phyloP scores from a whole-genome alignment of 2,888 invertebrate genomes.

The Pterostichus madidus region DNA sequence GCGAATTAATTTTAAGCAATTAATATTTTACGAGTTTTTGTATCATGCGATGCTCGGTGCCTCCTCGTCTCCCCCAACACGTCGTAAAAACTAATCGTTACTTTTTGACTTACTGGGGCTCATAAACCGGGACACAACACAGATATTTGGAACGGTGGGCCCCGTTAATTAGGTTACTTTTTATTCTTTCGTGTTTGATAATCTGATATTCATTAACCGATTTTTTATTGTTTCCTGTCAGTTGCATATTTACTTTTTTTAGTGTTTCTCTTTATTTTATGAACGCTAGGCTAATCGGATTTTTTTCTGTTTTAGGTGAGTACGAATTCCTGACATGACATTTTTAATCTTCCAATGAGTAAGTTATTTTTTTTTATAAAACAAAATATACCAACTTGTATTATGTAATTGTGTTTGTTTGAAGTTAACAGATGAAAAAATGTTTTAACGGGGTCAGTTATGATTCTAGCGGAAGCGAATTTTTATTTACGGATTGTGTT shows the following conservation, averaged over 20 bases:
- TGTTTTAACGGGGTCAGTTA: conserved; percentile 1
- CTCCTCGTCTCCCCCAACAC: not conserved
- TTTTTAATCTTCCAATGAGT: not conserved
- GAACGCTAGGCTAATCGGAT: not conserved
- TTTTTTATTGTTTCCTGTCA: conserved; percentile 52
- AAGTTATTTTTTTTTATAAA: not conserved
- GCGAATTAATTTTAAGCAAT: conserved; percentile 62
- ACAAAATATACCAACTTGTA: too few species aligned
- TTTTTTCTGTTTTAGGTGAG: conserved; percentile 56
- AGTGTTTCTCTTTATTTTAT: conserved; percentile 32
- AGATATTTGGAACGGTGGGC: conserved; percentile 21
- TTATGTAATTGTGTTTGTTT: not conserved
- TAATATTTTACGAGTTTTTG: conserved; percentile 64
- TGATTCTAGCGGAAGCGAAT: conserved; percentile 26
- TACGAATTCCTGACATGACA: conserved; percentile 4
- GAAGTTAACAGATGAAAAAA: conserved; percentile 22
- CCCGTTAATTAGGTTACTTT: conserved; percentile 53
- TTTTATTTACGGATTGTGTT: conserved; percentile 34
- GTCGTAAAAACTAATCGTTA: conserved; percentile 61
- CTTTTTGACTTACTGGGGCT: conserved; percentile 56
- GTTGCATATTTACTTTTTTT: conserved; percentile 45
- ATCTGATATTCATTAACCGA: conserved; percentile 55
- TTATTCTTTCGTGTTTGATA: conserved; percentile 53
- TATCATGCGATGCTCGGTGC: conserved; percentile 22
- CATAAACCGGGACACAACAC: conserved; percentile 41